phyloP scores from a whole-genome alignment of 2,888 invertebrate genomes.

The Ellobium chinense region DNA sequence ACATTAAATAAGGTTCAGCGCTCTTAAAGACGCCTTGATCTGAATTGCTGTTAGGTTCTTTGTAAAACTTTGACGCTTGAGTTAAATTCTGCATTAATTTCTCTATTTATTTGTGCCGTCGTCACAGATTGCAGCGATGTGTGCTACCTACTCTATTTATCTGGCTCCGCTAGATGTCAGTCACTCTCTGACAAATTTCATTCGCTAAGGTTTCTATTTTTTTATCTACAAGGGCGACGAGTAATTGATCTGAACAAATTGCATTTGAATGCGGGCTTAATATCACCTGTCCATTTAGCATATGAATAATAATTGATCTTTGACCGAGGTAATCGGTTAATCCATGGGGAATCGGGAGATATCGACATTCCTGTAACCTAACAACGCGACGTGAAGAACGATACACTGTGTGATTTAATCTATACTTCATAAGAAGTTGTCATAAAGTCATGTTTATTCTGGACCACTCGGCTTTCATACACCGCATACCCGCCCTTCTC shows the following conservation, averaged over 20 bases:
- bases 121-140: too few species aligned
- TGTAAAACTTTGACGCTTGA: too few species aligned
- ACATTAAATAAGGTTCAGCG: too few species aligned
- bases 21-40: too few species aligned
- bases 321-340: slow-evolving; percentile 23
- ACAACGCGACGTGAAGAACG: neutral
- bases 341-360: neutral
- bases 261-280: slow-evolving; percentile 10
- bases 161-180: too few species aligned
- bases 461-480: slow-evolving; percentile 25
- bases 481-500: slow-evolving; percentile 33
- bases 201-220: too few species aligned
- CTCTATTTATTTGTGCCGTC: too few species aligned
- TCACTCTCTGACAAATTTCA: slow-evolving; percentile 24
- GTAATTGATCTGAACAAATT: too few species aligned
- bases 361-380: neutral
- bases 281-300: slow-evolving; percentile 27
- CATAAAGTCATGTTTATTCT: slow-evolving; percentile 24
- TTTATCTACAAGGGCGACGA: too few species aligned
- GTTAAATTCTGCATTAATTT: too few species aligned
- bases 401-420: slow-evolving; percentile 11
- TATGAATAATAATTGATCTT: slow-evolving; percentile 29
- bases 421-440: neutral
- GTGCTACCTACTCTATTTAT: too few species aligned
- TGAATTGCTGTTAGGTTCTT: too few species aligned